Conservation (phyloP, 2,888 invertebrate species). For the Zeuzera pyrina region DNA sequence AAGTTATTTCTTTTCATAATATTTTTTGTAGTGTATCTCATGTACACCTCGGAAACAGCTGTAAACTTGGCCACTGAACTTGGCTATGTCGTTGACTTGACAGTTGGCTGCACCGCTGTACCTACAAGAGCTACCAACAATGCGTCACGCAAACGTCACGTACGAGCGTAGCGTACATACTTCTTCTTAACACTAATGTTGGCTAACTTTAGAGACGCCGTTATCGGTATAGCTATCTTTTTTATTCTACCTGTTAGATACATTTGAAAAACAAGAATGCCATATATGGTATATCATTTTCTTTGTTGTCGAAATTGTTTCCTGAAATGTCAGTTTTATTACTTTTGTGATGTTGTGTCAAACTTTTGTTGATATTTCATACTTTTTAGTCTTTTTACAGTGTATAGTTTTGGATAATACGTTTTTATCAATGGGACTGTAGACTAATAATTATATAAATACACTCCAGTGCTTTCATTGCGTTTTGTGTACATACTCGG, state of each 20-base stretch:
- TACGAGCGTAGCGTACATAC: too few species aligned
- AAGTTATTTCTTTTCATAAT: too few species aligned
- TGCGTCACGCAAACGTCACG: too few species aligned
- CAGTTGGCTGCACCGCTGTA: too few species aligned
- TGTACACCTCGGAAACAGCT: conserved; percentile 38
- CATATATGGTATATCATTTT: neutral
- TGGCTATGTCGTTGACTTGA: too few species aligned
- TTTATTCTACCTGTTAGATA: conserved; percentile 9
- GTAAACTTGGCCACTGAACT: too few species aligned
- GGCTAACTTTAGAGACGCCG: too few species aligned
- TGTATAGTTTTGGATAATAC: conserved; percentile 11
- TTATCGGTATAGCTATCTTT: conserved; percentile 32
- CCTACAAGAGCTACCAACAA: too few species aligned
- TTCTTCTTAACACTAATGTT: too few species aligned
- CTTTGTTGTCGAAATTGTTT: neutral
- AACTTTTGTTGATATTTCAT: conserved; percentile 65
- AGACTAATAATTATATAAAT: neutral
- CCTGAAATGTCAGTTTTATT: conserved; percentile 4
- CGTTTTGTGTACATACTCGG: neutral
- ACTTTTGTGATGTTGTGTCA: conserved; percentile 31
- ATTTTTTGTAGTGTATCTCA: too few species aligned
- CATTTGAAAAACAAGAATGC: neutral
- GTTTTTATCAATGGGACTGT: conserved; percentile 39
- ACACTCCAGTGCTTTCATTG: neutral
- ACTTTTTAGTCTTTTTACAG: conserved; percentile 16